These are phyloP conservation scores for Agrenia bidenticulata DNA, from an alignment of 2,888 invertebrate genomes.

Conservation along the genomic window DNA sequence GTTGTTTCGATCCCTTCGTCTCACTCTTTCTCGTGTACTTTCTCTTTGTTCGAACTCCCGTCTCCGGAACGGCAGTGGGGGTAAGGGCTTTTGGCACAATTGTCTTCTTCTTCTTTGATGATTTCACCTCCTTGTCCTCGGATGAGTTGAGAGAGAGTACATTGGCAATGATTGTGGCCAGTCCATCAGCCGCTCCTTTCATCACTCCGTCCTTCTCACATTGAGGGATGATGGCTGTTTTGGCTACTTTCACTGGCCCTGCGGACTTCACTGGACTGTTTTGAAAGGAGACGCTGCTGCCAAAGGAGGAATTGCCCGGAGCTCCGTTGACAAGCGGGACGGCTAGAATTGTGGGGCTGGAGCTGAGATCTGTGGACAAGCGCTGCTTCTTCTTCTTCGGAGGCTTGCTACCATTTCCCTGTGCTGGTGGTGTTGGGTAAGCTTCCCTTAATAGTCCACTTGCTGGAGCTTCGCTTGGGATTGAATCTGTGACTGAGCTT, in stretches of 20 bases:
- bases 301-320: neutral
- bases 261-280: neutral
- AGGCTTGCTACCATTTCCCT: too few species aligned
- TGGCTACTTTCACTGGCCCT: conserved; percentile 23
- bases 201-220: neutral
- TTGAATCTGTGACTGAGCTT: neutral
- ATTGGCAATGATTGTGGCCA: neutral
- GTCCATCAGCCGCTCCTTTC: neutral
- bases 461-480: neutral
- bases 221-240: conserved; percentile 23
- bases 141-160: neutral
- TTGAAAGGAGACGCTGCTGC: conserved; percentile 13
- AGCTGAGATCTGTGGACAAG: too few species aligned
- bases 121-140: neutral
- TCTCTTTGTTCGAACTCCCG: neutral
- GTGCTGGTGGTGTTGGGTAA: too few species aligned
- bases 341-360: conserved; percentile 4
- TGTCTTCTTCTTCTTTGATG: conserved; percentile 13
- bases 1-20: neutral
- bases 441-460: too few species aligned
- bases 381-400: too few species aligned
- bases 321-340: conserved; percentile 3
- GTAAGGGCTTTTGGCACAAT: neutral
- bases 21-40: conserved; percentile 6
- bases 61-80: neutral